phyloP scores from a whole-genome alignment of 2,113 vertebrate species.

The Mesitornis unicolor region DNA sequence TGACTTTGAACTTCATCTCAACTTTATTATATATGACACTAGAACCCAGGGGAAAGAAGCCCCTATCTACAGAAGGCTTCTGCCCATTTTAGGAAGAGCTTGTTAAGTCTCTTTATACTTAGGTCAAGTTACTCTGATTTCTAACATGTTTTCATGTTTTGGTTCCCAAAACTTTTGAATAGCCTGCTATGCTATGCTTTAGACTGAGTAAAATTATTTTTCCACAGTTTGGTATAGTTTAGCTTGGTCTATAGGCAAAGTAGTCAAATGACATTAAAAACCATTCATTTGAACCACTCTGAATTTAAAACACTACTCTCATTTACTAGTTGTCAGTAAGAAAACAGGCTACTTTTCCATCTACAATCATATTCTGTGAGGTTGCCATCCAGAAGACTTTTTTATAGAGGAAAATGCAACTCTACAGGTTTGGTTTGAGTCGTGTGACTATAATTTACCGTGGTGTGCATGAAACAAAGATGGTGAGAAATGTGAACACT shows the following conservation, averaged over 20 bases:
- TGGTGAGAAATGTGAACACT: not conserved
- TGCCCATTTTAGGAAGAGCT: constrained; percentile 50
- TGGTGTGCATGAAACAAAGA: not conserved
- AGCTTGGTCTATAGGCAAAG: not conserved
- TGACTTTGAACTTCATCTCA: constrained; percentile 58
- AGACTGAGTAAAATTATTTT: not conserved
- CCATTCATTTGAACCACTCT: not conserved
- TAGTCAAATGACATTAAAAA: not conserved
- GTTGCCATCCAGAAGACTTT: not conserved
- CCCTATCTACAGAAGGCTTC: not conserved
- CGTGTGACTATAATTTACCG: not conserved
- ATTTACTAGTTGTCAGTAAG: not conserved
- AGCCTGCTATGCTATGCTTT: not conserved
- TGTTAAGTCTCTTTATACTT: not conserved
- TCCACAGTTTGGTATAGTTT: not conserved
- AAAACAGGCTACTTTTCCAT: not conserved
- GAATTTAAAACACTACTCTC: not conserved
- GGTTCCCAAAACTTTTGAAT: constrained; percentile 9
- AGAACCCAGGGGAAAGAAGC: not conserved
- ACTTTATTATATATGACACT: not conserved
- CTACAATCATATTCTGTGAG: not conserved
- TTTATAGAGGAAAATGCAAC: not conserved
- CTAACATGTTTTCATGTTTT: not conserved
- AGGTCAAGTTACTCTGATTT: constrained; percentile 31
- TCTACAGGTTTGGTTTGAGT: not conserved